phyloP scores from a whole-genome alignment of 2,797 vertebrate species.

The Pseudochirops corinnae region DNA sequence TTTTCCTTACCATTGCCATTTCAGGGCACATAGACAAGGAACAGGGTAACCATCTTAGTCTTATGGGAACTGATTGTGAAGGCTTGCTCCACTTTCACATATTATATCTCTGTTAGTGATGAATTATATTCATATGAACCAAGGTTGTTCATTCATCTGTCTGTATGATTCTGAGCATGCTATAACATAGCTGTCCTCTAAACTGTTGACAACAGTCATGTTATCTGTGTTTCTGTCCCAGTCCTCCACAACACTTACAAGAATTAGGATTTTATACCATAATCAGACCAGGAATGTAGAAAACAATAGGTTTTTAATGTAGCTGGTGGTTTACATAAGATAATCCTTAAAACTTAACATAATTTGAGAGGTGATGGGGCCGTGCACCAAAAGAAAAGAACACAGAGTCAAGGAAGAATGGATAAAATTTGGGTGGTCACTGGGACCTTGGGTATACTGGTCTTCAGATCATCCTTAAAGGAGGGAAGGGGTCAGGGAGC shows the following conservation, averaged over 20 bases:
- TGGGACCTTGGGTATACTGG: not conserved
- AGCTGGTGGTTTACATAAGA: not conserved
- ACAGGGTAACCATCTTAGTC: not conserved
- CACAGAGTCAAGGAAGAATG: not conserved
- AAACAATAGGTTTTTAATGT: not conserved
- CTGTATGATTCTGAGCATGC: constrained; percentile 17
- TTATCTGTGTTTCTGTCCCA: constrained; percentile 3
- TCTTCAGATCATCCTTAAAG: not conserved
- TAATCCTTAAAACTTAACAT: not conserved
- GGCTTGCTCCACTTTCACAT: not conserved
- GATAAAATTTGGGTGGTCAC: not conserved
- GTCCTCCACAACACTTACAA: not conserved
- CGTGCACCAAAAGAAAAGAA: not conserved
- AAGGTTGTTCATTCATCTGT: constrained; percentile 24
- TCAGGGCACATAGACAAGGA: not conserved
- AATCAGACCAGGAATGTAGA: not conserved
- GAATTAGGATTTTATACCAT: not conserved
- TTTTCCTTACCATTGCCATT: not conserved
- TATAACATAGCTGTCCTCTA: constrained; percentile 15
- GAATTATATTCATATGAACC: not conserved
- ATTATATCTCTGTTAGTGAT: constrained; percentile 45
- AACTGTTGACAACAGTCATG: constrained; percentile 14
- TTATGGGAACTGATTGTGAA: constrained; percentile 11
- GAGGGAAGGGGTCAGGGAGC: not conserved
- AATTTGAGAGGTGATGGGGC: not conserved